phyloP scores from a whole-genome alignment of 2,113 vertebrate species.

The Chaenogobius annularis region DNA sequence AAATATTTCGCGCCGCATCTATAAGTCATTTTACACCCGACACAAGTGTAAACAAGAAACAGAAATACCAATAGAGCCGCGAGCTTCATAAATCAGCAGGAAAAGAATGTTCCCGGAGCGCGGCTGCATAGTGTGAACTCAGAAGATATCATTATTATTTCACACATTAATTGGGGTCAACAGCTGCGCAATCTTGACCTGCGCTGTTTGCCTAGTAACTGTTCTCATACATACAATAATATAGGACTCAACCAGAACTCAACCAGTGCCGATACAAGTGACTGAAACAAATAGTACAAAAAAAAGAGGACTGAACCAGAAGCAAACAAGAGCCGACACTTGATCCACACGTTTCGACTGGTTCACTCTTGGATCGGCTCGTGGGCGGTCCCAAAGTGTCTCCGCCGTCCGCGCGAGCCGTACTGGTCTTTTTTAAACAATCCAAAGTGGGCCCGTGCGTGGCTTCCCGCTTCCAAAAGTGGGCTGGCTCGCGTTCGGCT shows the following conservation, averaged over 20 bases:
- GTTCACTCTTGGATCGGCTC: too few species aligned
- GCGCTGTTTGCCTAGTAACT: not conserved
- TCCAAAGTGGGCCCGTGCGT: too few species aligned
- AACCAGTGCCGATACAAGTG: not conserved
- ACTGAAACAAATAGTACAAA: too few species aligned
- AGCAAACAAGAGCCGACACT: too few species aligned
- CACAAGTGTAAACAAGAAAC: not conserved
- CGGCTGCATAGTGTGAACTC: not conserved
- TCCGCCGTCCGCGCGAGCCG: too few species aligned
- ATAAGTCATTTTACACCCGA: conserved; percentile 1
- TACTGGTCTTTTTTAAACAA: too few species aligned
- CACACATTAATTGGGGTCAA: conserved; percentile 2
- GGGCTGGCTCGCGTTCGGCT: too few species aligned
- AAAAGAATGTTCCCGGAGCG: not conserved
- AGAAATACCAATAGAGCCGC: not conserved
- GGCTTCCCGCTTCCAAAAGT: too few species aligned
- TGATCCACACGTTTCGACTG: too few species aligned
- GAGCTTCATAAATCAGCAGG: not conserved
- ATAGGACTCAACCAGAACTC: not conserved
- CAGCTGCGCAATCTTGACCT: not conserved
- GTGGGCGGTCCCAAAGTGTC: too few species aligned
- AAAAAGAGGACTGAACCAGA: not conserved
- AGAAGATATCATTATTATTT: not conserved
- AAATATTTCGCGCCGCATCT: not conserved
- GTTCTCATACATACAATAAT: conserved; percentile 1